Evolutionary conservation across 2,888 invertebrate genomes (phyloP), one percentile per base, ranked within the genome.

Genomic region (Cerastis rubricosa): DNA sequence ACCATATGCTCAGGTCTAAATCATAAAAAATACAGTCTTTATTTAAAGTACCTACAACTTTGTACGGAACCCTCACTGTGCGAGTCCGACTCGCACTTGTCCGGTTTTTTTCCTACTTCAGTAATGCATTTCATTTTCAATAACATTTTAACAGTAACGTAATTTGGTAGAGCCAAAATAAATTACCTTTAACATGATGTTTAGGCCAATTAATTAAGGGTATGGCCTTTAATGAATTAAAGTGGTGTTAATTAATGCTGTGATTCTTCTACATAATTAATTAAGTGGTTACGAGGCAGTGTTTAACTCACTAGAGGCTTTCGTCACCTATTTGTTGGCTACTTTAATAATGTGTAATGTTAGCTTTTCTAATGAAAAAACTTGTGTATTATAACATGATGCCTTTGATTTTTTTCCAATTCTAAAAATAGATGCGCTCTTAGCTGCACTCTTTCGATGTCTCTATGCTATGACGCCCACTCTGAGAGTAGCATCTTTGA

Each of bases 201-300:
- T 67, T 43, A 63, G 19, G 43, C 35, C 73, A 74, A 78, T 81
- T 73, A 84, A 81, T 85, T 49, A 71, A 84, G n/a, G 78, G 72
- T 84, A 43, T 71, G 67, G 71, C 14, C 59, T 74, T 43, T 81
- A 87, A 78, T 87, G 45, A 75, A 73, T 78, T 76, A 74, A 81
- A 76, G 45, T 71, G 74, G 59, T 75, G 64, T 66, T 76, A 78
- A 81, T 66, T 76, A 78, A 81, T 74, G 65, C 64, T 73, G 72
- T 74, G 85, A 87, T 81, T 87, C 19, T 29, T n/a, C 49, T 54
- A 67, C 49, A 57, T 80, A 78, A 84, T 85, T 78, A 78, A 85
- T 76, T 70, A 80, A 84, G 40, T 68, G 68, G 35, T 64, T 40
- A 69, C 68, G 63, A 73, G 47, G 51, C 14, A 35, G 59, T 67